These are phyloP conservation scores for Tapirus terrestris DNA, from an alignment of 2,113 vertebrate species.

Conservation along the genomic window DNA sequence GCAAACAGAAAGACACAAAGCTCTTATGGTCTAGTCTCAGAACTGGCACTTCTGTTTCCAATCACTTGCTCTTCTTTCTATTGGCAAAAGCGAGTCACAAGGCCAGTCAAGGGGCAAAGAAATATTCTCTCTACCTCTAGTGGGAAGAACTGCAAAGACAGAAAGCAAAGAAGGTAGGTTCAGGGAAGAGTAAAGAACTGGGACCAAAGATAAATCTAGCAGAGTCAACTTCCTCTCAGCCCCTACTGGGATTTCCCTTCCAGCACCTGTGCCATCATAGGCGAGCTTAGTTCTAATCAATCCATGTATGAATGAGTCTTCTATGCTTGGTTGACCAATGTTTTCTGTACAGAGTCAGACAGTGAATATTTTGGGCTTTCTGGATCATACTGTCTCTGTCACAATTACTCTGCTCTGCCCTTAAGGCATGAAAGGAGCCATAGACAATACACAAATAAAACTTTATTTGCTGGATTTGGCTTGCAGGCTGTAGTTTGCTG, in stretches of 20 bases:
- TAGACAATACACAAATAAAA: neutral
- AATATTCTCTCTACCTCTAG: neutral
- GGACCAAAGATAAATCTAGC: neutral
- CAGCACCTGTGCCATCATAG: neutral
- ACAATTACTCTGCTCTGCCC: neutral
- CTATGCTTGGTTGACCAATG: neutral
- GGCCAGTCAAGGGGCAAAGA: neutral
- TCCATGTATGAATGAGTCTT: neutral
- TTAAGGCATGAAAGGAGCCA: neutral
- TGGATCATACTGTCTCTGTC: neutral
- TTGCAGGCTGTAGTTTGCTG: neutral
- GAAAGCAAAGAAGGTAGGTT: neutral
- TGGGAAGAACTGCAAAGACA: neutral
- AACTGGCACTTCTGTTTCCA: neutral
- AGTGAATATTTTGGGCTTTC: neutral
- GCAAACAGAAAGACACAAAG: neutral
- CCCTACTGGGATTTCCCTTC: neutral
- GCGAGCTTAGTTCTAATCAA: neutral
- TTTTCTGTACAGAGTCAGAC: neutral
- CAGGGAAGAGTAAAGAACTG: neutral
- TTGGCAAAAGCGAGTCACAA: neutral
- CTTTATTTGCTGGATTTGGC: neutral
- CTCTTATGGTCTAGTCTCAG: neutral
- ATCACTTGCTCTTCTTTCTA: neutral
- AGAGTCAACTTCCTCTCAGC: rapidly evolving